Evolutionary conservation across 2,797 vertebrate species (phyloP).

Genomic region (Ctenopoma kingsleyae): DNA sequence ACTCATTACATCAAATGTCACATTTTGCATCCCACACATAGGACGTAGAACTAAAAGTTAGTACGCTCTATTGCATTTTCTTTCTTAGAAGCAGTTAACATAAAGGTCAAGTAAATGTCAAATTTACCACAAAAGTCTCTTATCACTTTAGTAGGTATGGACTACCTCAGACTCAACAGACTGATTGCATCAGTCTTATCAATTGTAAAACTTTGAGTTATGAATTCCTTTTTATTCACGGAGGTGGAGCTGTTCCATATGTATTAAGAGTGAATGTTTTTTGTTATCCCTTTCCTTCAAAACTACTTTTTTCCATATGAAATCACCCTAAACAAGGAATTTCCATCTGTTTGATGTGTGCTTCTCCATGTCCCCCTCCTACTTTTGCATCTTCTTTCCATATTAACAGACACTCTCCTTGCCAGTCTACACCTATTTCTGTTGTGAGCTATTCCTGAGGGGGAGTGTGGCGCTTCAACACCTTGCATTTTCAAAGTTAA

Average conservation of each 20-base stretch:
- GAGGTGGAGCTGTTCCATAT: constrained; percentile 43
- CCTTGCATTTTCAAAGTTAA: constrained; percentile 69
- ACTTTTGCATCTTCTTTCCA: constrained; percentile 70
- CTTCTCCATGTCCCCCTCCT: constrained; percentile 48
- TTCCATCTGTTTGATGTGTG: constrained; percentile 76
- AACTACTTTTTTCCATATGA: constrained; percentile 49
- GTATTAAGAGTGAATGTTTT: constrained; percentile 44
- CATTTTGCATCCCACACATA: background rate
- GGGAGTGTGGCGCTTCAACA: constrained; percentile 53
- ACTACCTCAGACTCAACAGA: background rate
- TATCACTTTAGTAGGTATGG: constrained; percentile 11
- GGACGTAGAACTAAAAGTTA: background rate
- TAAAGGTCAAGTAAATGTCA: background rate
- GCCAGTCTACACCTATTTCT: constrained; percentile 57
- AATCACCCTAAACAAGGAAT: constrained; percentile 69
- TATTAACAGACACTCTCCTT: constrained; percentile 58
- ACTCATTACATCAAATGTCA: constrained; percentile 26
- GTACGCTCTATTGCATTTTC: background rate
- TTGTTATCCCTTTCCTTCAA: constrained; percentile 41
- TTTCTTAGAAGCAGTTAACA: background rate
- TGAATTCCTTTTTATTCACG: constrained; percentile 36
- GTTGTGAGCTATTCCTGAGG: constrained; percentile 53
- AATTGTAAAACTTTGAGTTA: constrained; percentile 31
- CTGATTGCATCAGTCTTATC: constrained; percentile 27
- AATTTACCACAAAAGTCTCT: constrained; percentile 18